A percentile compares a stretch with the other conserved stretches of the same genome.
Evolutionary conservation across 2,888 invertebrate genomes (phyloP).

Genomic region (Lithophane leautieri): DNA sequence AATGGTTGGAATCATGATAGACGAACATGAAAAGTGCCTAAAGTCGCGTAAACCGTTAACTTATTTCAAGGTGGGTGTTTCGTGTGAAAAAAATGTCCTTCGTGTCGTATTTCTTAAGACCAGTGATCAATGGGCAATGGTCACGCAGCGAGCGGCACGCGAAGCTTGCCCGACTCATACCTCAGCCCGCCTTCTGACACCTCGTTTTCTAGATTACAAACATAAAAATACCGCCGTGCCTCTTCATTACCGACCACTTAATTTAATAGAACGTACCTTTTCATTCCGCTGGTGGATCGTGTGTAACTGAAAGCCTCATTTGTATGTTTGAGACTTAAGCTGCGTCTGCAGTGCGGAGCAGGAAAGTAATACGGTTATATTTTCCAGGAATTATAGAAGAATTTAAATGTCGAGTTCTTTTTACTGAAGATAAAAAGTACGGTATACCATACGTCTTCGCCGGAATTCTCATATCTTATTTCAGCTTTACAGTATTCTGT

Average conservation of each 20-base stretch:
- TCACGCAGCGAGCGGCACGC: conserved; percentile 84
- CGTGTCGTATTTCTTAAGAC: conserved; percentile 82
- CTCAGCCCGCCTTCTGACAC: conserved; percentile 78
- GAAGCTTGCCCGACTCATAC: conserved; percentile 73
- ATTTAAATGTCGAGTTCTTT: conserved; percentile 29
- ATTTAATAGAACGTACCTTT: conserved; percentile 74
- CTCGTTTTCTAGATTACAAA: conserved; percentile 80
- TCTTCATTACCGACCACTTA: conserved; percentile 79
- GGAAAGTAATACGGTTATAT: conserved; percentile 19
- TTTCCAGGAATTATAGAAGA: conserved; percentile 17
- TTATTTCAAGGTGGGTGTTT: conserved; percentile 67
- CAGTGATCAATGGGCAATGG: conserved; percentile 83
- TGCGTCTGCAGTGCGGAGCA: conserved; percentile 28
- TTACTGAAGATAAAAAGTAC: conserved; percentile 27
- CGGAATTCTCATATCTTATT: too few relatives aligned
- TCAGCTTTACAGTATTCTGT: too few relatives aligned
- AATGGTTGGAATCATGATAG: conserved; percentile 31
- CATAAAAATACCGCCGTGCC: conserved; percentile 82
- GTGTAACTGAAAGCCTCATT: conserved; percentile 65
- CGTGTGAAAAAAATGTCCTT: conserved; percentile 84
- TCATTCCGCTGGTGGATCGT: conserved; percentile 60
- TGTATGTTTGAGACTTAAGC: conserved; percentile 61
- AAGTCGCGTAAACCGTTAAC: conserved; percentile 46
- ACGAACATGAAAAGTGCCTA: conserved; percentile 48
- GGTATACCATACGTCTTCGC: too few relatives aligned